Evolutionary conservation across 1,140 invertebrate genomes (phyloP), one percentile per base, ranked within the genome.

Genomic region (Laodelphax striatellus): DNA sequence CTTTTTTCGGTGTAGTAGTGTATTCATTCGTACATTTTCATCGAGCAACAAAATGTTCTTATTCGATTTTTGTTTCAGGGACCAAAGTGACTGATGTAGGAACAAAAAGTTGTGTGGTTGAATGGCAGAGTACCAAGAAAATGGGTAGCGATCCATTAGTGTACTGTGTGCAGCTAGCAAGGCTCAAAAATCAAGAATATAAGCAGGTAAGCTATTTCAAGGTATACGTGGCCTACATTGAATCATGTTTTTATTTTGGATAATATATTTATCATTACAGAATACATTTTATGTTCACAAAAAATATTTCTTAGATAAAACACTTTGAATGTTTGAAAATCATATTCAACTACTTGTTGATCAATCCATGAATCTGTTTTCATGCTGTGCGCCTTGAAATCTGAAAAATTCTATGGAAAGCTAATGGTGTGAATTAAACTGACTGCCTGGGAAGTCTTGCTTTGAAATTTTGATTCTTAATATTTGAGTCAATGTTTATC

Each of bases 131-230:
- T 6, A 70, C 70, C 16, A 73, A 70, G 50, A 72, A 76, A 19
- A 70, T 74, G 34, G 76, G 80, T 56, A 74, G 76, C 56, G 85
- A 86, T 71, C 74, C 80, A 57, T 76, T 84, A 19, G 70, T 76
- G 31, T 89, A 86, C 70, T 74, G 81, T 54, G 73, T 87, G 62
- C 85, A 88, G 72, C 71, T 85, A 58, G 77, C 79, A 16, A 74
- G 77, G 62, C 70, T 76, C 42, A 78, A 80, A 65, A 82, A 87
- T 65, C 76, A 79, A 64, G 75, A 80, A 57, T 83, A 77, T 65
- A 78, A 75, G 74, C 72, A 80, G 77, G 82, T 83, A 68, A 38
- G 34, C 34, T 38, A 11, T 9, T 13, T 11, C 28, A 31, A 38
- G 24, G 2, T 28, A 28, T 28, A 28, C 24, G 6, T n/a, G n/a